Evolutionary conservation across 2,113 vertebrate genomes (phyloP), one percentile per base, ranked within the genome.

Genomic region (Ancistrus triradiatus): DNA sequence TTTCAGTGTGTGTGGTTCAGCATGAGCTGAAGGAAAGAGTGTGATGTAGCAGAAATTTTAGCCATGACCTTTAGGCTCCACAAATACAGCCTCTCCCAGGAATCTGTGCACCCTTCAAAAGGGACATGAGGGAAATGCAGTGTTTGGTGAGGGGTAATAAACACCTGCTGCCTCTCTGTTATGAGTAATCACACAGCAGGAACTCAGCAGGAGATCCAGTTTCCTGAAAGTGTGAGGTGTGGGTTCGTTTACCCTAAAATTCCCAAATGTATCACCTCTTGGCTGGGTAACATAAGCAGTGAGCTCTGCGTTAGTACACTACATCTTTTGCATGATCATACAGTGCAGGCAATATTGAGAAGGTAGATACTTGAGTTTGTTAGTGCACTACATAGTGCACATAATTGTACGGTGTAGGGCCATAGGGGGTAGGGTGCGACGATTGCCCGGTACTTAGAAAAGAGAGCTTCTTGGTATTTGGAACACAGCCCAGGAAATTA

Each of bases 51-150:
- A 31, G 27, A 31, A 31, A 31, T 31, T 3, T 31, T 31, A 31
- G 27, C 7, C 27, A 7, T 31, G 27, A 31, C 27, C 27, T 31
- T 31, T 31, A 31, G 27, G 27, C 27, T 31, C 27, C n/a, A n/a
- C n/a, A n/a, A n/a, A n/a, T n/a, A n/a, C 9, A 10, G 4, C 2
- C 35, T 11, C 2, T 8, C 14, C 14, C 14, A 9, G 28, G 58
- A 62, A 38, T 60, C 55, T 48, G 42, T 33, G 15, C 44, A 21
- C 43, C 37, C 38, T 52, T 7, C 4, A 31, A 18, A 33, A 15
- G 27, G 4, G 7, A 17, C 4, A 4, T 4, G 28, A 19, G 31
- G 19, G 52, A 18, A 1, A 22, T 24, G n/a, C 14, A 11, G 13
- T 6, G 21, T 14, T 21, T 7, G 2, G 31, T 6, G 28, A 19